Conservation (phyloP, 2,888 invertebrate genomes). For the Oscheius onirici region DNA sequence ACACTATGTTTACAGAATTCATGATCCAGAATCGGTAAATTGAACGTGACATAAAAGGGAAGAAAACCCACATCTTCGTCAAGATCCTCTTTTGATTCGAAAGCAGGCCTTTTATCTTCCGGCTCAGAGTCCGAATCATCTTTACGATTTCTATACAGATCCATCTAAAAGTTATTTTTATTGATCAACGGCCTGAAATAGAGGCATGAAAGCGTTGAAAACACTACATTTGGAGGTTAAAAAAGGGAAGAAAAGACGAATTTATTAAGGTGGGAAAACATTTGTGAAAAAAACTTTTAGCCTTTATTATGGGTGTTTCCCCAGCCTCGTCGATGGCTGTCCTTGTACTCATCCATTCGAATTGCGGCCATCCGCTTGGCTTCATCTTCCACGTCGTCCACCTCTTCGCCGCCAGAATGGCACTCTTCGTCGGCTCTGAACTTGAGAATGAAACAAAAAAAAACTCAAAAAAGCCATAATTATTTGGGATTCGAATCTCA, state of each 20-base stretch:
- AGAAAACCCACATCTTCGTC: not conserved
- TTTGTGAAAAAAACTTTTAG: constrained; percentile 35
- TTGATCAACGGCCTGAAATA: not conserved
- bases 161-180: not conserved
- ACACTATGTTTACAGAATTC: too few relatives aligned
- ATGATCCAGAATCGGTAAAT: too few relatives aligned
- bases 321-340: constrained; percentile 67
- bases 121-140: constrained; percentile 27
- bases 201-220: not conserved
- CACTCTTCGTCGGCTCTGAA: constrained; percentile 24
- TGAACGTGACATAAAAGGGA: too few relatives aligned
- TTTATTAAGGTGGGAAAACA: not conserved
- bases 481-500: too few relatives aligned
- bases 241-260: not conserved
- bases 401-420: constrained; percentile 48
- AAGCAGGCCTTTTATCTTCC: not conserved
- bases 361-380: constrained; percentile 49
- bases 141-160: constrained; percentile 5
- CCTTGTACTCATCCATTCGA: constrained; percentile 67
- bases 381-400: constrained; percentile 47
- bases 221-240: not conserved
- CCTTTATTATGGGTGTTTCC: constrained; percentile 70
- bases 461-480: not conserved
- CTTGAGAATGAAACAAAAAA: not conserved
- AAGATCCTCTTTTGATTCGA: constrained; percentile 3